Evolutionary conservation across 2,113 vertebrate genomes (phyloP), one percentile per base, ranked within the genome.

Genomic region (Cinclus mexicanus): DNA sequence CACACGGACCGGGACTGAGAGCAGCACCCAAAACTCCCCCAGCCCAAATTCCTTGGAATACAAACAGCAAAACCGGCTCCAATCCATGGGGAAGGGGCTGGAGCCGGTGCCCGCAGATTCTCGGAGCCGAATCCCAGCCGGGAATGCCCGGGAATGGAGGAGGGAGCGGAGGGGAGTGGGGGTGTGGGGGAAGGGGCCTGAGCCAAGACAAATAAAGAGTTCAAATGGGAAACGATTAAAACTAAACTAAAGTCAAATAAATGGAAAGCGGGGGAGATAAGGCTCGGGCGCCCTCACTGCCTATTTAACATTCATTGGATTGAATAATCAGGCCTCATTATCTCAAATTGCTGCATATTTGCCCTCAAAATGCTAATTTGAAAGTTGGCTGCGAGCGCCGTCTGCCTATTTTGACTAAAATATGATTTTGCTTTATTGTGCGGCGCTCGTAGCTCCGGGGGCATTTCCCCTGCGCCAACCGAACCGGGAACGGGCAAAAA

Each of bases 261-360:
- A 99, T 99, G 95, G 99, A 98, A 99, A 98, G 98, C 96, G 26
- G 97, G 97, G 52, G 96, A 99, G 99, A 99, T 99, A 99, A 99
- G 99, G 96, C 97, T 69, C 97, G 76, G 91, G 98, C 97, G 98
- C 98, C 98, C 98, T 97, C 96, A 97, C 98, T 97, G 98, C 98
- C 99, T 99, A 99, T 99, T 99, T 99, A 99, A 99, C 99, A 99
- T 99, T 99, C 99, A 99, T 99, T 99, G 99, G 98, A 99, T 99
- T 99, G 99, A 99, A 99, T 99, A 99, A 99, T 99, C 99, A 99
- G 98, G 61, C 98, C 98, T 99, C 99, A 99, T 99, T 99, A 99
- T 99, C 99, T 99, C 99, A 98, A 99, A 99, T 99, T 98, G 98
- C 98, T 99, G 98, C 98, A 99, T 99, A 99, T 99, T 99, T 99